Evolutionary conservation across 1,140 invertebrate species (phyloP).

Genomic region (Trichogramma pretiosum): DNA sequence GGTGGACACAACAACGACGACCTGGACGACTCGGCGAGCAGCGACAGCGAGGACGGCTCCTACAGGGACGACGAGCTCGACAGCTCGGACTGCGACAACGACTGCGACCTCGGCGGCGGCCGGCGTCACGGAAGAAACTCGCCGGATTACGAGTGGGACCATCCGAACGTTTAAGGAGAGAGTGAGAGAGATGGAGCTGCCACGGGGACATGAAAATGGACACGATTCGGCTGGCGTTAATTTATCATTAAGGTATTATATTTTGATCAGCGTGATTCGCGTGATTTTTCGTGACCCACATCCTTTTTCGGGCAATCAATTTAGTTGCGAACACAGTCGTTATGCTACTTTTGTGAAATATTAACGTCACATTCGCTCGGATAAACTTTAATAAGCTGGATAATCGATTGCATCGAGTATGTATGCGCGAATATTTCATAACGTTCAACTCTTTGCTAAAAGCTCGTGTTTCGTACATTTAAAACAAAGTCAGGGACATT

Average conservation of each 20-base stretch:
- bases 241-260: no score
- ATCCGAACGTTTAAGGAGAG: slow-evolving; percentile 48
- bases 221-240: no score
- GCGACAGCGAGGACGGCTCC: slow-evolving; percentile 61
- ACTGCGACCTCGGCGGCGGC: slow-evolving; percentile 33
- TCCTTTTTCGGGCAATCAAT: no score
- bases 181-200: no score
- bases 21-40: slow-evolving; percentile 51
- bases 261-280: no score
- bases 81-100: slow-evolving; percentile 41
- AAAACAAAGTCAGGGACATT: background rate
- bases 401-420: background rate
- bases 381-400: background rate
- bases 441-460: background rate
- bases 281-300: no score
- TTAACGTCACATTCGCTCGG: no score
- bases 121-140: slow-evolving; percentile 45
- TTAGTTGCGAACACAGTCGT: no score
- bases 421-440: background rate
- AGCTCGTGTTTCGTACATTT: background rate
- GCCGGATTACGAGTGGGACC: slow-evolving; percentile 62
- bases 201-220: no score
- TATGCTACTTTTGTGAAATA: no score
- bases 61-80: slow-evolving; percentile 57
- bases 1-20: slow-evolving; percentile 35